Evolutionary conservation across 2,113 vertebrate genomes (phyloP).

Genomic region (Aythya baeri): DNA sequence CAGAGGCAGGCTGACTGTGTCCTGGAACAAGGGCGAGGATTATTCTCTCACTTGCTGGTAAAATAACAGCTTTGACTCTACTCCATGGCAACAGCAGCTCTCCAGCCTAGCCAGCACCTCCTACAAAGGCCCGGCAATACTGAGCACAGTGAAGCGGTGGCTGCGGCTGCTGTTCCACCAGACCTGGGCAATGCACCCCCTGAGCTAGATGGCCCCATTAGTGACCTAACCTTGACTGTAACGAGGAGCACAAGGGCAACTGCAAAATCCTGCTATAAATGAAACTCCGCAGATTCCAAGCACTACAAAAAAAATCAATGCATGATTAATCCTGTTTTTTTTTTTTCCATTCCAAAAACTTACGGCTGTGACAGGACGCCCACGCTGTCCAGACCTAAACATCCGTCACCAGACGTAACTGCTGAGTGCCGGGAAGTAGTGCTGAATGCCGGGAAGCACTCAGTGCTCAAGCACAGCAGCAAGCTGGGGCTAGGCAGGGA

Average conservation of each 20-base stretch:
- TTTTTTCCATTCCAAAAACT: background rate
- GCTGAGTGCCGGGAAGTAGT: background rate
- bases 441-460: no score
- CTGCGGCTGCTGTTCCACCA: background rate
- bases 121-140: background rate
- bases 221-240: background rate
- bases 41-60: background rate
- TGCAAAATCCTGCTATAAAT: background rate
- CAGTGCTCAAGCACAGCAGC: background rate
- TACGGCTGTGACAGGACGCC: background rate
- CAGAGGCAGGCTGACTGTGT: background rate
- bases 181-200: background rate
- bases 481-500: background rate
- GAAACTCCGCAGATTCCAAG: background rate
- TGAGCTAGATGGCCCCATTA: background rate
- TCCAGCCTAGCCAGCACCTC: background rate
- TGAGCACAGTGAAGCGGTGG: background rate
- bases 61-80: background rate
- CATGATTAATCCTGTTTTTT: background rate
- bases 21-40: background rate
- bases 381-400: accelerated
- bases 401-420: background rate
- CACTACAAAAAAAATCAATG: background rate
- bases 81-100: background rate
- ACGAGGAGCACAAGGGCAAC: accelerated